phyloP scores from a whole-genome alignment of 2,797 vertebrate species.

The Pipistrellus kuhlii region DNA sequence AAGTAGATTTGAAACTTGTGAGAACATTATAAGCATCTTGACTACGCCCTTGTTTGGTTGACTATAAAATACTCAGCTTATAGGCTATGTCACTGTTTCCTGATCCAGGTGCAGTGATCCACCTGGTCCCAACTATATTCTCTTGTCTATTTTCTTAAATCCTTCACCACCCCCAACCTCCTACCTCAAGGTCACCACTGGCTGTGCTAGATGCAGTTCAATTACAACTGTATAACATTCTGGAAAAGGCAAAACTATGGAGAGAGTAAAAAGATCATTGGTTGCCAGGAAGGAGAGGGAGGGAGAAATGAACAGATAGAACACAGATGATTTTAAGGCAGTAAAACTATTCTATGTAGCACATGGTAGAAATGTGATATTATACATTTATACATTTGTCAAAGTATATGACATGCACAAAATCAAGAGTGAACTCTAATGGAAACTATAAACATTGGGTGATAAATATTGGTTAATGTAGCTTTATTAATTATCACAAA shows the following conservation, averaged over 20 bases:
- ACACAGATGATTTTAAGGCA: background rate
- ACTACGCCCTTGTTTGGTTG: no score
- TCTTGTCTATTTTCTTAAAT: no score
- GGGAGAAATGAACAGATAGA: background rate
- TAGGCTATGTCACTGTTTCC: no score
- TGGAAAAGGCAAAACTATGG: slow-evolving; percentile 12
- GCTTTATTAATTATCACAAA: background rate
- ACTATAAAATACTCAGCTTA: no score
- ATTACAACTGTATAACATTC: background rate
- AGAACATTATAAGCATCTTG: no score
- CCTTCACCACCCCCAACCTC: no score
- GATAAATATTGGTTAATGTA: background rate
- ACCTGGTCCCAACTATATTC: no score
- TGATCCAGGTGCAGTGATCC: no score
- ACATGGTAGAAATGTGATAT: background rate
- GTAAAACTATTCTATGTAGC: background rate
- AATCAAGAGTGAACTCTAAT: background rate
- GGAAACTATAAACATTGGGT: background rate
- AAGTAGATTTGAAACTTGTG: no score
- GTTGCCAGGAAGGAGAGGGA: fast-evolving
- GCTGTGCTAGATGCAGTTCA: no score
- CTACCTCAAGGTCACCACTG: no score
- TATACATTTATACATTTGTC: background rate
- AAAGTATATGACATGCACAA: background rate
- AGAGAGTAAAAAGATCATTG: background rate